phyloP scores from a whole-genome alignment of 1,140 invertebrate species.

The Acromyrmex heyeri region DNA sequence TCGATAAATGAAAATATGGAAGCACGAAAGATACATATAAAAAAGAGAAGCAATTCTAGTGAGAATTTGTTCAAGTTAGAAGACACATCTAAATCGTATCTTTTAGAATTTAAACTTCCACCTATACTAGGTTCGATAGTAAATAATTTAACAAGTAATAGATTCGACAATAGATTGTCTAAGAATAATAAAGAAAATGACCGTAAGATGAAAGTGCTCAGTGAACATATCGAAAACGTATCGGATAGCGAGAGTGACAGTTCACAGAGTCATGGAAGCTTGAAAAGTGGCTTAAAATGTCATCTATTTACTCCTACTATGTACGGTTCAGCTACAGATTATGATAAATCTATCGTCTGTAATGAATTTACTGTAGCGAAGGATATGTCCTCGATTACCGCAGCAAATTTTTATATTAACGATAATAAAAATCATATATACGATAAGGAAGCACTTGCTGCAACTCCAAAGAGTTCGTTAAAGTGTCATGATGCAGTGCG shows the following conservation, averaged over 20 bases:
- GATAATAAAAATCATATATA: neutral
- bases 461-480: neutral
- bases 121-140: slow-evolving; percentile 90
- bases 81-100: slow-evolving; percentile 75
- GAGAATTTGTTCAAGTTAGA: slow-evolving; percentile 78
- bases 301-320: slow-evolving; percentile 74
- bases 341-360: slow-evolving; percentile 60
- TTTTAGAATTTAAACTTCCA: slow-evolving; percentile 88
- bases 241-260: slow-evolving; percentile 80
- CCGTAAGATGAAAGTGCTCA: slow-evolving; percentile 65
- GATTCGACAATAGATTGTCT: slow-evolving; percentile 84
- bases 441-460: neutral
- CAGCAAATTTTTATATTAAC: slow-evolving; percentile 8
- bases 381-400: neutral
- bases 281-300: slow-evolving; percentile 77
- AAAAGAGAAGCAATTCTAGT: slow-evolving; percentile 79
- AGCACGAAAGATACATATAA: slow-evolving; percentile 80
- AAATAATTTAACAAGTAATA: slow-evolving; percentile 85
- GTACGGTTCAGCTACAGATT: slow-evolving; percentile 51
- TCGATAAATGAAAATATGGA: slow-evolving; percentile 83
- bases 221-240: slow-evolving; percentile 65
- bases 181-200: slow-evolving; percentile 40
- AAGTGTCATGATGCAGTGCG: neutral
- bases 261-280: slow-evolving; percentile 80
- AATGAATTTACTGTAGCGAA: slow-evolving; percentile 25